Conservation (phyloP, 1,140 invertebrate species). For the Zaprionus camerounensis region DNA sequence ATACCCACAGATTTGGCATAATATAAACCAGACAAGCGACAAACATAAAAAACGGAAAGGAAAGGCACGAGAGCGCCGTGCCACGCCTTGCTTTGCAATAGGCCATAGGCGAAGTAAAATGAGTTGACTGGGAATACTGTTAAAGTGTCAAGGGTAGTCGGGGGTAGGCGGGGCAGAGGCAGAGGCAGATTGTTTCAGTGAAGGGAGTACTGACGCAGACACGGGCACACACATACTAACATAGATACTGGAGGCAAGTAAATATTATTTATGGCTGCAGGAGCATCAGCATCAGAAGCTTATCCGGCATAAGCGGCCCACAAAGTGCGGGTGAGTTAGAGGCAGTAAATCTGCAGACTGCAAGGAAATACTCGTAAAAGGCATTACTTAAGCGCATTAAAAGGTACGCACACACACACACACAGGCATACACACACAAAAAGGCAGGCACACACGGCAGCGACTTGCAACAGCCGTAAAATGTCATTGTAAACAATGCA, state of each 20-base stretch:
- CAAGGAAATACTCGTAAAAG: conserved; percentile 58
- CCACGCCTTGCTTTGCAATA: conserved; percentile 6
- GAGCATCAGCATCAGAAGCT: conserved; percentile 25
- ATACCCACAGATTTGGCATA: conserved; percentile 76
- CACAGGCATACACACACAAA: conserved; percentile 3
- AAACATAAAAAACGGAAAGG: conserved; percentile 48
- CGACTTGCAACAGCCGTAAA: conserved; percentile 53
- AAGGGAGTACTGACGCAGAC: neutral
- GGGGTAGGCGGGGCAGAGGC: conserved; percentile 44
- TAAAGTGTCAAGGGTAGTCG: conserved; percentile 76
- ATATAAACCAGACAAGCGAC: conserved; percentile 78
- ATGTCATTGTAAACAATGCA: conserved; percentile 62
- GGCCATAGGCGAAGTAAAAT: conserved; percentile 61
- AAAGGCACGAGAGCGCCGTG: conserved; percentile 23
- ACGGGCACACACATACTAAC: conserved; percentile 11
- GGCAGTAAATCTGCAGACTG: conserved; percentile 64
- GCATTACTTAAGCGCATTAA: conserved; percentile 67
- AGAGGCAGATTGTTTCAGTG: conserved; percentile 24
- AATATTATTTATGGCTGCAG: conserved; percentile 80
- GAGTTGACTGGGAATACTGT: conserved; percentile 57
- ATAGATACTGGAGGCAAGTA: conserved; percentile 47
- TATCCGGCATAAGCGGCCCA: conserved; percentile 39
- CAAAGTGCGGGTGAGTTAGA: conserved; percentile 40
- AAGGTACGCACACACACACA: conserved; percentile 35
- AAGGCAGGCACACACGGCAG: conserved; percentile 9